Evolutionary conservation across 2,113 vertebrate species (phyloP).

Genomic region (Chamaea fasciata): DNA sequence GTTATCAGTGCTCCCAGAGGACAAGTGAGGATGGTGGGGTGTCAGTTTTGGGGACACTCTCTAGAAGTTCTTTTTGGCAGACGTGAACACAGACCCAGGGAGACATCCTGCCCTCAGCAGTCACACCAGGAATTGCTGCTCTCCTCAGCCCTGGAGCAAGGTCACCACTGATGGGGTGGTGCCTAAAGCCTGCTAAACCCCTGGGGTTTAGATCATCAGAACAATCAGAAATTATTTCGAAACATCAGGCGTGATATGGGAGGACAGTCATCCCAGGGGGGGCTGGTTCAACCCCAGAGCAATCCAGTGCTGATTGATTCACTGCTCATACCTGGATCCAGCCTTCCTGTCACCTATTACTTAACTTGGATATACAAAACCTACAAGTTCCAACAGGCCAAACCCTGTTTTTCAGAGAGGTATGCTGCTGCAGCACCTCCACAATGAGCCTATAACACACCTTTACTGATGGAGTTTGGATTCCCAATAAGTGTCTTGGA

Average conservation of each 20-base stretch:
- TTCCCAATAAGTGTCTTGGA: accelerated
- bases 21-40: accelerated
- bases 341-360: conserved; percentile 8
- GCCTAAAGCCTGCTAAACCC: not conserved
- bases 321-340: not conserved
- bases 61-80: not conserved
- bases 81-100: not conserved
- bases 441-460: not conserved
- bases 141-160: not conserved
- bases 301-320: not conserved
- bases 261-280: not conserved
- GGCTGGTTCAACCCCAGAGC: not conserved
- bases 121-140: not conserved
- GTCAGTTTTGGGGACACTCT: not conserved
- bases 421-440: not conserved
- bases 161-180: not conserved
- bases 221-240: not conserved
- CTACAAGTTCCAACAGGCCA: not conserved
- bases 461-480: accelerated
- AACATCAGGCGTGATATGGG: not conserved
- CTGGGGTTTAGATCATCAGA: not conserved
- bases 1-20: not conserved
- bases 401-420: not conserved
- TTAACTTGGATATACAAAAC: not conserved
- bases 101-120: not conserved